Base-by-base conservation (phyloP, 2,888 invertebrate genomes). In the Asteroscopus sphinx region DNA sequence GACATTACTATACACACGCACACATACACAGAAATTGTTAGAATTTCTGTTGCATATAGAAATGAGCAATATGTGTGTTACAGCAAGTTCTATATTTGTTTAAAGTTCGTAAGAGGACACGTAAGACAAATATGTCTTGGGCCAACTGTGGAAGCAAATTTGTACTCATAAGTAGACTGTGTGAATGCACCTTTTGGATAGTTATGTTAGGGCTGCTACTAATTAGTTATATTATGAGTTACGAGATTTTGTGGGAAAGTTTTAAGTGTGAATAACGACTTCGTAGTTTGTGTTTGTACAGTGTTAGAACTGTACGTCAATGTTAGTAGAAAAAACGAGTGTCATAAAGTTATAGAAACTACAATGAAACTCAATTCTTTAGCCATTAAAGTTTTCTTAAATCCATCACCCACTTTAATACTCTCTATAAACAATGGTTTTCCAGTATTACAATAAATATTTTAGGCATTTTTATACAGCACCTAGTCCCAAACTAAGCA, bases 81-180 rank as follows among this genome's bases (percentile, higher is more conserved):
- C 54, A 46, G 42, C 86, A 91, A 85, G 91, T 86, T 87, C 85
- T 82, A 90, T 86, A 87, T 92, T 93, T 87, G 88, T 73, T 82
- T 83, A 85, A 84, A 86, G 81, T 87, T 85, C 35, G 60, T 73
- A 69, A 76, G 81, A 87, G 85, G 86, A 86, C 88, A 87, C 83
- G 87, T 84, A 89, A 92, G 89, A 91, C 90, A 90, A 92, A 93
- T 92, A 91, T 89, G 89, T 91, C 90, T 92, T 85, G 85, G 86
- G 65, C 53, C 80, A 86, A 89, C 85, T 86, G 80, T 85, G 79
- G 86, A 86, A 88, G 90, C 87, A 88, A 90, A 91, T 91, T 92
- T 91, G 89, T 92, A 81, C 88, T 88, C 85, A 87, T 90, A 90
- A 91, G 88, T 86, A 87, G 85, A 87, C 81, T 84, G 85, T 88